Percentiles rank a stretch among this genome's conserved stretches.
These are phyloP conservation scores for Macrocentrus cingulum DNA, from an alignment of 1,140 invertebrate genomes.

Conservation along the genomic window DNA sequence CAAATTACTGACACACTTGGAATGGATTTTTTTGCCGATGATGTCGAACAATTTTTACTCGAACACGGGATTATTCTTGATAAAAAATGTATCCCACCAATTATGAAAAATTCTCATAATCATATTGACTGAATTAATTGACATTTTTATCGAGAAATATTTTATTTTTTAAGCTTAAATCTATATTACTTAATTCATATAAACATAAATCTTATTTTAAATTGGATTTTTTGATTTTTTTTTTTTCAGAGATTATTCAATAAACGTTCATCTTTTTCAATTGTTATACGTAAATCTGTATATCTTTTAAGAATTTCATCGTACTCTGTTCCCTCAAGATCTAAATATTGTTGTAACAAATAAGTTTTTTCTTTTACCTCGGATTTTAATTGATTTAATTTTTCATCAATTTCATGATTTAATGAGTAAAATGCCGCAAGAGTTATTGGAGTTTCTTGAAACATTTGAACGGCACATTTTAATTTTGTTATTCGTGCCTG, in stretches of 20 bases:
- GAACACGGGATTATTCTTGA: slow-evolving; percentile 80
- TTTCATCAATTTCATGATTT: slow-evolving; percentile 34
- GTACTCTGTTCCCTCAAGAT: slow-evolving; percentile 39
- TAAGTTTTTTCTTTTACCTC: slow-evolving; percentile 38
- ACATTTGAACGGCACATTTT: slow-evolving; percentile 42
- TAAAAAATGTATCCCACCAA: slow-evolving; percentile 60
- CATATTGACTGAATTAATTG: slow-evolving; percentile 39
- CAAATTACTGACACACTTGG: slow-evolving; percentile 83
- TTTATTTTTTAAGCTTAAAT: too few relatives aligned
- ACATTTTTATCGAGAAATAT: background rate
- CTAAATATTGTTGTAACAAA: slow-evolving; percentile 39
- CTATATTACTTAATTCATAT: too few relatives aligned
- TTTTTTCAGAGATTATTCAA: slow-evolving; percentile 34
- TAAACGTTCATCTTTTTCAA: slow-evolving; percentile 44
- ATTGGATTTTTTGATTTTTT: too few relatives aligned
- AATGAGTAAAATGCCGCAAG: slow-evolving; percentile 40
- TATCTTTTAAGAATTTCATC: slow-evolving; percentile 42
- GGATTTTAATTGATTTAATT: slow-evolving; percentile 30
- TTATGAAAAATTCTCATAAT: slow-evolving; percentile 38
- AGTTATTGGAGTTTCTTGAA: slow-evolving; percentile 43
- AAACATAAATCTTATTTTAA: too few relatives aligned
- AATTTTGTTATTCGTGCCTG: slow-evolving; percentile 42
- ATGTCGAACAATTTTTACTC: slow-evolving; percentile 87
- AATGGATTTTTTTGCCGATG: slow-evolving; percentile 84
- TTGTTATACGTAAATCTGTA: slow-evolving; percentile 36